phyloP scores from a whole-genome alignment of 2,888 invertebrate genomes.

The Tetragonula carbonaria region DNA sequence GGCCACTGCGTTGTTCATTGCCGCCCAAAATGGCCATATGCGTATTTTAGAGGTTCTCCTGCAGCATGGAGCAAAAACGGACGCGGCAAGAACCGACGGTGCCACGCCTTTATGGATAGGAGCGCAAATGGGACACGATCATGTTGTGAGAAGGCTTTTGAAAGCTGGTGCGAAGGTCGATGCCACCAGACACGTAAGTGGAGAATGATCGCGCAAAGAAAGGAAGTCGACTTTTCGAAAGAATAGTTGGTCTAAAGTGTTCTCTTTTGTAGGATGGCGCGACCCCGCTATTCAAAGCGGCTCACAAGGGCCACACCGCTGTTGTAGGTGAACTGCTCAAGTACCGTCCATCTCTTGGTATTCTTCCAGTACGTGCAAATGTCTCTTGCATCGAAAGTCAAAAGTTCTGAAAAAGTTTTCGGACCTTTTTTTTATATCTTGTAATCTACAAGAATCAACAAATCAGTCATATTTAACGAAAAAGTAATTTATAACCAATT shows the following conservation, averaged over 20 bases:
- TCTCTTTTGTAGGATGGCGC: slow-evolving; percentile 91
- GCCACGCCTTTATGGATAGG: slow-evolving; percentile 97
- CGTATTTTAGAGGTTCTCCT: slow-evolving; percentile 91
- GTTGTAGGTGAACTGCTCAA: slow-evolving; percentile 94
- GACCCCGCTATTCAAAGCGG: slow-evolving; percentile 96
- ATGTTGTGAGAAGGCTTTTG: slow-evolving; percentile 91
- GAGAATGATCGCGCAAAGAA: slow-evolving; percentile 23
- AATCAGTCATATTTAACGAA: background rate
- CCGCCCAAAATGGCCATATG: slow-evolving; percentile 96
- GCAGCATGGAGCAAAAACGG: slow-evolving; percentile 89
- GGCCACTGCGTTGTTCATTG: slow-evolving; percentile 95
- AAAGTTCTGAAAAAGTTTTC: background rate
- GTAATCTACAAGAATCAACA: background rate
- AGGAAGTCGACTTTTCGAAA: slow-evolving; percentile 22
- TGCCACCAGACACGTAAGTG: slow-evolving; percentile 90
- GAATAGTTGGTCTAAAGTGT: background rate
- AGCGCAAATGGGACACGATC: slow-evolving; percentile 96
- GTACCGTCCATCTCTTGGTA: slow-evolving; percentile 91
- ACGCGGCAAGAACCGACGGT: slow-evolving; percentile 91
- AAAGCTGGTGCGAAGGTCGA: slow-evolving; percentile 92
- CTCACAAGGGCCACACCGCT: slow-evolving; percentile 96
- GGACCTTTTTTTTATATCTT: too few relatives aligned
- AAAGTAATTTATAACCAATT: background rate
- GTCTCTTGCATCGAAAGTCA: background rate
- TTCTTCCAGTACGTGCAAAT: slow-evolving; percentile 89